Conservation (phyloP, 1,140 invertebrate species). For the Conopomorpha cramerella region DNA sequence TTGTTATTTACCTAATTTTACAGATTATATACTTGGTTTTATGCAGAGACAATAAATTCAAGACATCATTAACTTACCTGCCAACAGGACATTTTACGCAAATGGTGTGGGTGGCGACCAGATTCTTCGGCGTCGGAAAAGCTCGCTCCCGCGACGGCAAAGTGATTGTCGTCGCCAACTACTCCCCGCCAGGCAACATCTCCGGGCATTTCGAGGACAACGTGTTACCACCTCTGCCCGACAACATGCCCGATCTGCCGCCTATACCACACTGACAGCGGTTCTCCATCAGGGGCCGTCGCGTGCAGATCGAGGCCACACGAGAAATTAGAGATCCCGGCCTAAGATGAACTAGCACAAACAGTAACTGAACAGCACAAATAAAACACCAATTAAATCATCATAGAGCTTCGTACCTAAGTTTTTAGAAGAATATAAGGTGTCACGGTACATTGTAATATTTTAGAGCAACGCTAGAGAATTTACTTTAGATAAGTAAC, state of each 20-base stretch:
- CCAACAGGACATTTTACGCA: constrained; percentile 86
- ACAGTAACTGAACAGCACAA: no score
- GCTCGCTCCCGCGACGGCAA: constrained; percentile 76
- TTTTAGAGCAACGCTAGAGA: no score
- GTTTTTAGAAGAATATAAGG: no score
- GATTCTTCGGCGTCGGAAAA: constrained; percentile 81
- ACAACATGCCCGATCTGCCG: constrained; percentile 55
- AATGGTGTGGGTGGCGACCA: constrained; percentile 82
- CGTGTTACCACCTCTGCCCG: constrained; percentile 71
- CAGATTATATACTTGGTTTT: constrained; percentile 1
- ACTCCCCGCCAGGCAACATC: constrained; percentile 77
- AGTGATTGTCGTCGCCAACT: constrained; percentile 81
- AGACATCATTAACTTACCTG: no score
- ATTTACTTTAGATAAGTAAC: no score
- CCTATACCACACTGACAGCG: constrained; percentile 38
- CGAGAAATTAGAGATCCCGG: no score
- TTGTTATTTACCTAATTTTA: constrained; percentile 2
- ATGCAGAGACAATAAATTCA: no score
- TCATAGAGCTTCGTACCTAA: no score
- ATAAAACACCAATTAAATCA: no score
- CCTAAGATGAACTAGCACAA: no score
- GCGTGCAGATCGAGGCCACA: constrained; percentile 37
- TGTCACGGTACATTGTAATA: no score
- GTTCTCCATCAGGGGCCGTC: constrained; percentile 43
- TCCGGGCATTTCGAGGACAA: constrained; percentile 77